Conservation (phyloP, 1,140 invertebrate genomes). For the Mya arenaria region DNA sequence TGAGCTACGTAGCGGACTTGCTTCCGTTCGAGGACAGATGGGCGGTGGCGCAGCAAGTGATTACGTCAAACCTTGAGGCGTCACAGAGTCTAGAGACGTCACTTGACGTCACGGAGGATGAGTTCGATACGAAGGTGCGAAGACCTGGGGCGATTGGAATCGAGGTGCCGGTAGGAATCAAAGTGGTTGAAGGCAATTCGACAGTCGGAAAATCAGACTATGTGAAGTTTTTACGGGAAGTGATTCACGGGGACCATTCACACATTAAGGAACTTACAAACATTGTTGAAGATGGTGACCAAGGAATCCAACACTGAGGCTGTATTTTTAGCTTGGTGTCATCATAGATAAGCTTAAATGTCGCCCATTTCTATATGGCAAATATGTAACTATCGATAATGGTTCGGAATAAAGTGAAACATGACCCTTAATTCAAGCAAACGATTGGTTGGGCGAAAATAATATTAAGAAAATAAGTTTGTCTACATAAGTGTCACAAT, state of each 20-base stretch:
- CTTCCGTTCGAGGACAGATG: slow-evolving; percentile 23
- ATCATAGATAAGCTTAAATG: too few species aligned
- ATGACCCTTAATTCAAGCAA: too few species aligned
- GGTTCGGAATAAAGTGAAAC: too few species aligned
- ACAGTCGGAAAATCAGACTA: not conserved
- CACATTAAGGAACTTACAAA: not conserved
- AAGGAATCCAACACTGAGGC: too few species aligned
- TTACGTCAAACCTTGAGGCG: not conserved
- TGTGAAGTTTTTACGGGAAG: not conserved
- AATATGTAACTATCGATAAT: too few species aligned
- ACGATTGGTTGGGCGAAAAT: too few species aligned
- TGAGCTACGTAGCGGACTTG: slow-evolving; percentile 27
- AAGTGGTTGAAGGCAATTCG: not conserved
- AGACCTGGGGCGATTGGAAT: not conserved
- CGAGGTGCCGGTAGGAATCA: not conserved
- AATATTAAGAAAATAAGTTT: too few species aligned
- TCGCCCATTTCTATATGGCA: too few species aligned
- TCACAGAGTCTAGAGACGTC: not conserved
- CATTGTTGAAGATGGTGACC: not conserved
- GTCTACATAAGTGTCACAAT: too few species aligned
- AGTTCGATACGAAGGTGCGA: not conserved
- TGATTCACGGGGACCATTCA: not conserved
- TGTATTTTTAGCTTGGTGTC: too few species aligned
- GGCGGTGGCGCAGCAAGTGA: not conserved
- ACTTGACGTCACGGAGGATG: not conserved